phyloP scores from a whole-genome alignment of 1,140 invertebrate species.

The Teleogryllus occipitalis region DNA sequence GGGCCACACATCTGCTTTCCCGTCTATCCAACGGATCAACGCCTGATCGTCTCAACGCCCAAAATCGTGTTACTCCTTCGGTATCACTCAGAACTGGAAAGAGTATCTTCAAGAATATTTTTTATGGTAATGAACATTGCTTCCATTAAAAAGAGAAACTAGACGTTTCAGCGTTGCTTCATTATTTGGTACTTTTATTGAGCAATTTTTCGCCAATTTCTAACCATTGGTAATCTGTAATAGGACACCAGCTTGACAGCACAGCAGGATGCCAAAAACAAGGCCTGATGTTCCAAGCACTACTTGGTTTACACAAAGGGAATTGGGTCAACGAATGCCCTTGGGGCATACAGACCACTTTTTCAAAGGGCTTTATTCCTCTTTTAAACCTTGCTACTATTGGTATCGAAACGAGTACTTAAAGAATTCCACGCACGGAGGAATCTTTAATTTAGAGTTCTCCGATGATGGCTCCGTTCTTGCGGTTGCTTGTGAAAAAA shows the following conservation, averaged over 20 bases:
- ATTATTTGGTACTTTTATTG: too few species aligned
- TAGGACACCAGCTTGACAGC: not conserved
- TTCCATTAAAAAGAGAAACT: too few species aligned
- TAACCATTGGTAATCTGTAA: too few species aligned
- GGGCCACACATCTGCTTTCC: too few species aligned
- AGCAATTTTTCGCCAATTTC: too few species aligned
- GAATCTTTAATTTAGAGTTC: constrained; percentile 89
- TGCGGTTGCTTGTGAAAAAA: constrained; percentile 83
- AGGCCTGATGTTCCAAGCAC: constrained; percentile 19
- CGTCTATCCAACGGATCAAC: too few species aligned
- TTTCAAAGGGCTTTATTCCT: constrained; percentile 54
- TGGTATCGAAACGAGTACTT: constrained; percentile 50
- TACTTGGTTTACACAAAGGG: constrained; percentile 41
- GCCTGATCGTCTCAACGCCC: too few species aligned
- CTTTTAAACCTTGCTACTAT: constrained; percentile 52
- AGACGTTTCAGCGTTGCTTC: too few species aligned
- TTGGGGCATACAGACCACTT: constrained; percentile 51
- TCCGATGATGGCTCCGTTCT: constrained; percentile 81
- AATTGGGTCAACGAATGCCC: constrained; percentile 46
- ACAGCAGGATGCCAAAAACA: constrained; percentile 14
- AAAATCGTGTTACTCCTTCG: too few species aligned
- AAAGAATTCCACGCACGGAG: constrained; percentile 54
- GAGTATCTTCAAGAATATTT: too few species aligned
- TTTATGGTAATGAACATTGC: too few species aligned
- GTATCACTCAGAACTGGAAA: too few species aligned